These are phyloP conservation scores for Alcedo quadribrachys DNA, from an alignment of 2,797 vertebrate species.

Conservation along the genomic window DNA sequence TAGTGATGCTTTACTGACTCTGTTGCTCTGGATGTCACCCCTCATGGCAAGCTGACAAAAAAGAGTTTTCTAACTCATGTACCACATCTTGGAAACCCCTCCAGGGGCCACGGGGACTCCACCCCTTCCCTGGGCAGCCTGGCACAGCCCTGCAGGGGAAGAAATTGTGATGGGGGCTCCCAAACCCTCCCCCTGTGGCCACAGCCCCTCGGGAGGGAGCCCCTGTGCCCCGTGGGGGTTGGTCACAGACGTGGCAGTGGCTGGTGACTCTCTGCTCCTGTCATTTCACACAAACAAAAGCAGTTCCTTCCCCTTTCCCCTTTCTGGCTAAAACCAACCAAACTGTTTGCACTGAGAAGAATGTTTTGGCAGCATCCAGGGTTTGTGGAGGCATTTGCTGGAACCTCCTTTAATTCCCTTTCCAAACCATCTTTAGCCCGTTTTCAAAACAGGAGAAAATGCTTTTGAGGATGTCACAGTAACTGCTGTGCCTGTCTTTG, in stretches of 20 bases:
- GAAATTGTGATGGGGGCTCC: background rate
- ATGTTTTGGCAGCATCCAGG: background rate
- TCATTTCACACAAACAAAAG: background rate
- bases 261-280: background rate
- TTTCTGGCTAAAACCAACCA: background rate
- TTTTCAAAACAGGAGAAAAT: background rate
- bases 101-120: background rate
- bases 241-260: conserved; percentile 1
- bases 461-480: background rate
- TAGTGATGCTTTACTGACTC: background rate
- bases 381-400: background rate
- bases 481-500: background rate
- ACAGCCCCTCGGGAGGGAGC: background rate
- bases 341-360: background rate
- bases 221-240: background rate
- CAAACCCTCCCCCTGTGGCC: background rate
- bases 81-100: background rate
- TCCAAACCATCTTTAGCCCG: background rate
- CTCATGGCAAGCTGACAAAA: background rate
- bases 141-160: background rate
- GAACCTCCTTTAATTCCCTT: background rate
- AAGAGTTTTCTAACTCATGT: background rate
- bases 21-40: background rate
- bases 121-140: background rate
- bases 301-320: background rate